Evolutionary conservation across 2,797 vertebrate species (phyloP), one percentile per base, ranked within the genome.

Genomic region (Liasis olivaceus): DNA sequence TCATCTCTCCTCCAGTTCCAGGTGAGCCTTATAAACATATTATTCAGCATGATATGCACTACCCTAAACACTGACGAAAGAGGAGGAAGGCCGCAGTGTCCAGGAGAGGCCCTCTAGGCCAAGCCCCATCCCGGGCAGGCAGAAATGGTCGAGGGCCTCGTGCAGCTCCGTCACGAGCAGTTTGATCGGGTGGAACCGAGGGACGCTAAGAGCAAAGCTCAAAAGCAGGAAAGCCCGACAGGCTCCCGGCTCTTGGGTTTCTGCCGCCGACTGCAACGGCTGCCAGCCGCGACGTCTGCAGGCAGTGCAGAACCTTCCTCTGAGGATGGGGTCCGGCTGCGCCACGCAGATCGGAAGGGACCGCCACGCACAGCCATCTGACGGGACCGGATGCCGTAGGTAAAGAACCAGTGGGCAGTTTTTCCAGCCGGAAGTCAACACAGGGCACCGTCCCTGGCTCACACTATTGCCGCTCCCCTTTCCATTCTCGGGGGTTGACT

Each of bases 61-160:
- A 86, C 95, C 95, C 93, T 93, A 92, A 95, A 91, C 92, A 85
- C 87, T 94, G 93, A 94, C 93, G 96, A 94, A 94, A 92, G 91
- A 92, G 85, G 93, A 96, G 94, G 91, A 91, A 93, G 87, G 92
- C 95, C 62, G 90, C 90, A 95, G 93, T 95, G 94, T 91, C 62
- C 92, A 56, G 85, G 51, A 85, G 69, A 92, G 89, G 93, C 87
- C 92, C 93, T 88, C 4, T 54, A 0, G 94, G 95, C 90, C 60
- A 58, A 93, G 92, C 17, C 85, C 89, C 93, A 81, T 60, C 14
- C 85, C 54, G 6, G 28, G 72, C 85, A 20, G 54, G 0, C 42
- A 62, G 31, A 90, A 88, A 42, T 5, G 0, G 31, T 13, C 24
- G 24, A 12, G 22, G 59, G 31, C 89, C 91, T 13, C 36, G 63